Evolutionary conservation across 2,888 invertebrate species (phyloP), one percentile per base, ranked within the genome.

Genomic region (Andrena trimmerana): DNA sequence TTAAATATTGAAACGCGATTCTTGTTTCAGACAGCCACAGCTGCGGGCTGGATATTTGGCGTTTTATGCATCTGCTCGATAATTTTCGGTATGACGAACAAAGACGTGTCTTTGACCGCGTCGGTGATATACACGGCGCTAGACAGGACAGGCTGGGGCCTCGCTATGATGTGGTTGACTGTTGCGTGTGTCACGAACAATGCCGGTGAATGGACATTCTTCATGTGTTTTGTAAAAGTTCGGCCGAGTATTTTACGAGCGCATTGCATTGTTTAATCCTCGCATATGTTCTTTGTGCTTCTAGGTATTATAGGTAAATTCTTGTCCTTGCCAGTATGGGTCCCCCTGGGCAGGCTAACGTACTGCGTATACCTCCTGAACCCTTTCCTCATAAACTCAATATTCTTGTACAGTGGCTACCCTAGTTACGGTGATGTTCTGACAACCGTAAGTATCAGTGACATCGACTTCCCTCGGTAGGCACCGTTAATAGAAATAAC

Each of bases 351-450:
- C 88, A 94, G 95, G 81, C 89, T 96, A 48, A 95, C 96, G 0
- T 96, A 95, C 89, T 95, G 95, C 63, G 95, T 95, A 48, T 96
- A 96, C 90, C 92, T 96, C 42, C 84, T 96, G 31, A 96, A 96
- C 93, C 96, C 96, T 0, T 90, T 96, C 52, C 87, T 96, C 13
- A 95, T 96, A 79, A 94, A 93, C 72, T 92, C 95, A 57, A 90
- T 95, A 29, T 95, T 91, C 73, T 87, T 94, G 57, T 88, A 92
- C 54, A 88, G 92, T 52, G 94, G 94, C 77, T 83, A 88, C 2
- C 70, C 92, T 0, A 66, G 90, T 8, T 93, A 92, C 81, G 73
- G 93, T 1, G 94, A 94, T 13, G 78, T 93, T 33, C 74, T 93
- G 60, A 85, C 89, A 54, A 91, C 91, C 81, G 95, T 95, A 92